Evolutionary conservation across 1,140 invertebrate genomes (phyloP).

Genomic region (Tetramorium parvispinum): DNA sequence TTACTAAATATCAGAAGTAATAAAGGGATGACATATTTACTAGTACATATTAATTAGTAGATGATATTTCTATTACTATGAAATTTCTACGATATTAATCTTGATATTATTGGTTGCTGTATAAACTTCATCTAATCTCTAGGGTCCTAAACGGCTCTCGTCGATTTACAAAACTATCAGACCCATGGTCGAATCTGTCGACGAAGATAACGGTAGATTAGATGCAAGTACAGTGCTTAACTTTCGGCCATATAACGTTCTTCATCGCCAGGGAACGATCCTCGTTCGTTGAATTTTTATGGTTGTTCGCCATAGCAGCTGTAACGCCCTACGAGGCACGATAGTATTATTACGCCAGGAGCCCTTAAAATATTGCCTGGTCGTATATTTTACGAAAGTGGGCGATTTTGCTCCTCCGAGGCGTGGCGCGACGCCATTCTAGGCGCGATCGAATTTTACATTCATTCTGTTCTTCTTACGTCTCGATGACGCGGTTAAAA

Average conservation of each 20-base stretch:
- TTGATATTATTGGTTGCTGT: neutral
- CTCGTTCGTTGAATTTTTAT: conserved; percentile 76
- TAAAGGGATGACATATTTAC: neutral
- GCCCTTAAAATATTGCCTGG: conserved; percentile 73
- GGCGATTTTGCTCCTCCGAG: conserved; percentile 67
- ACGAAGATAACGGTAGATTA: conserved; percentile 67
- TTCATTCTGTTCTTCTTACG: conserved; percentile 45
- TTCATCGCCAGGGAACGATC: conserved; percentile 52
- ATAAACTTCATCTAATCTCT: neutral
- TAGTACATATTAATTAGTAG: neutral
- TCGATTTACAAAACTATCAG: conserved; percentile 43
- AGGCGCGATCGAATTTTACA: conserved; percentile 60
- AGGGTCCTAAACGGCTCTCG: neutral
- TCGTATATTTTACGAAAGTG: conserved; percentile 71
- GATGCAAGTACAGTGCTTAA: conserved; percentile 63
- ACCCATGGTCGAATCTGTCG: conserved; percentile 60
- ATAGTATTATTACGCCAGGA: conserved; percentile 73
- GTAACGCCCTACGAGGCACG: conserved; percentile 66
- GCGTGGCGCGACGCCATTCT: conserved; percentile 38
- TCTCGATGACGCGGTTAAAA: conserved; percentile 32
- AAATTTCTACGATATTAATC: neutral
- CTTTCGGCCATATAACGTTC: conserved; percentile 63
- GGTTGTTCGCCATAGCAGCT: conserved; percentile 70
- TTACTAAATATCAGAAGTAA: neutral
- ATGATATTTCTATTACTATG: neutral